Evolutionary conservation across 2,113 vertebrate genomes (phyloP), one percentile per base, ranked within the genome.

Genomic region (Mormyrus iriodes): DNA sequence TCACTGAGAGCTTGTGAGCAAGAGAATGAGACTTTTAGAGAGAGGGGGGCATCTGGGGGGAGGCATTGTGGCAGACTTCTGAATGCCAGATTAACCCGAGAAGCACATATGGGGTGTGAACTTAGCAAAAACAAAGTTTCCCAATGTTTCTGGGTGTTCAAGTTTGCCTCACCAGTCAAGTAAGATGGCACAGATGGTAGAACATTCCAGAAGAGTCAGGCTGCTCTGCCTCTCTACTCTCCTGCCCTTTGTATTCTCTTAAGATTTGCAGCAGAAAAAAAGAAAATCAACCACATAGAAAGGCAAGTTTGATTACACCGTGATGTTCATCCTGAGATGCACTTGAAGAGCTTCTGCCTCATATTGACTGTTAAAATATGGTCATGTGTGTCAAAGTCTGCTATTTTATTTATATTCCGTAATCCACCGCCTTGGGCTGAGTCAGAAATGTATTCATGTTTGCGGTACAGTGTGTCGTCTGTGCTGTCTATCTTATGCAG

Each of bases 51-150:
- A 1, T 79, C 73, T 42, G 35, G 82, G 82, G 44, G 24, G 21
- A 19, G 21, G 9, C 82, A 85, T n/a, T 85, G 82, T 49, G 19
- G 73, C 73, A 49, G 44, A 52, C n/a, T 31, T 49, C 15, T 27
- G 84, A 85, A 51, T 85, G 84, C 84, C 84, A 85, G 24, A 12
- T 51, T 49, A 48, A 51, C 84, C 84, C 84, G 12, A 76, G 44
- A 46, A 85, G 46, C 24, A 51, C 84, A 85, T 48, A 85, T 85
- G 84, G 84, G 84, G n/a, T 48, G 84, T 85, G 49, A 85, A 85
- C 5, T n/a, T 13, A 51, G 49, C 44, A 51, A 21, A 85, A 19
- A 5, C 12, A 85, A 49, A 85, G 46, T 51, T 51, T 51, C n/a
- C 46, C 52, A 21, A 17, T 42, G 88, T 88, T 48, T 89, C 49